Percentiles rank a stretch among this genome's conserved stretches.
These are phyloP conservation scores for Venturia canescens DNA, from an alignment of 1,140 invertebrate species.

Conservation along the genomic window DNA sequence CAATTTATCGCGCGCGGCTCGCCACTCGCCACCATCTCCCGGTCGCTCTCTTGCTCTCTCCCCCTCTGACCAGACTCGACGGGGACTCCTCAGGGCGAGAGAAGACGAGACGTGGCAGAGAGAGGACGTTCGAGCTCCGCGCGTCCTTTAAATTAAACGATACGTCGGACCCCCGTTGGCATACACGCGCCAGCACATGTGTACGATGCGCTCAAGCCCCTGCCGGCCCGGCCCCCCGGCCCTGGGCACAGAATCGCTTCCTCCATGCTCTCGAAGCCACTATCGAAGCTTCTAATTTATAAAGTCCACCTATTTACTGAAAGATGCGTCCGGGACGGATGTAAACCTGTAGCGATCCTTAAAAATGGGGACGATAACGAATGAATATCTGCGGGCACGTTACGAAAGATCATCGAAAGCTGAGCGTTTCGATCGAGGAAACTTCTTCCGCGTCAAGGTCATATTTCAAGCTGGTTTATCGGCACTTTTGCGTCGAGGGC, in stretches of 20 bases:
- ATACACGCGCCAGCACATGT: constrained; percentile 39
- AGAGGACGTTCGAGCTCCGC: background rate
- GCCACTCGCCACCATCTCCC: constrained; percentile 24
- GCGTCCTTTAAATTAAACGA: constrained; percentile 35
- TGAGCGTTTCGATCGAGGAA: background rate
- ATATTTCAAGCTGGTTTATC: too few species aligned
- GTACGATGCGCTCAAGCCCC: background rate
- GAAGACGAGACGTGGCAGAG: constrained; percentile 39
- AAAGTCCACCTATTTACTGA: constrained; percentile 18
- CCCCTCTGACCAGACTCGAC: constrained; percentile 8
- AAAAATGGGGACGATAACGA: background rate
- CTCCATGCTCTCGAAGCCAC: too few species aligned
- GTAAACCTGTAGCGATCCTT: background rate
- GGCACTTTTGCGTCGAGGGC: too few species aligned
- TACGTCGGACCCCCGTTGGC: constrained; percentile 40
- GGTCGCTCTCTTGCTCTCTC: constrained; percentile 15
- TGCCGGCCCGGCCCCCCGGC: background rate
- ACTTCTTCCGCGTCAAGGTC: too few species aligned
- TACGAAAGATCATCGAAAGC: background rate
- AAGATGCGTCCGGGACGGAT: background rate
- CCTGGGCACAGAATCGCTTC: background rate
- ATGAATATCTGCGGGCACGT: background rate
- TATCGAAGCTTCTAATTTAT: constrained; percentile 32
- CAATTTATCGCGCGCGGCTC: constrained; percentile 53
- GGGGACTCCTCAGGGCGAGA: constrained; percentile 43